phyloP scores from a whole-genome alignment of 1,140 invertebrate genomes.

The Lepidurus apus region DNA sequence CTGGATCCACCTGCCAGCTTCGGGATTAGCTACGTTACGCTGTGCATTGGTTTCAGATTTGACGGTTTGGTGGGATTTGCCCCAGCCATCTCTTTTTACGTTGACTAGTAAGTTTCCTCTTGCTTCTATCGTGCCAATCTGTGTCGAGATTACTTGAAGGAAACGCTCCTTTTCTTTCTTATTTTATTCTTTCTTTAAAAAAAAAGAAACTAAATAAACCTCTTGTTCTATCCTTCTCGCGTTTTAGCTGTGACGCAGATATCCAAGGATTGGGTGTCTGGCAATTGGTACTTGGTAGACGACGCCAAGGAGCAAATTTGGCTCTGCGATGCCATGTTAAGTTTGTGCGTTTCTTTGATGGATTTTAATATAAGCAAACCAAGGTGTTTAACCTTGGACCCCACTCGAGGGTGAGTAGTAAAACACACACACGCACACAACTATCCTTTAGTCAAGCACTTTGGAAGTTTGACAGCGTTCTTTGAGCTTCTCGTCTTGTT shows the following conservation, averaged over 20 bases:
- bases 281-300: constrained; percentile 81
- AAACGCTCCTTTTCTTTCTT: constrained; percentile 23
- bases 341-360: constrained; percentile 62
- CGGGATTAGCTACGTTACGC: constrained; percentile 46
- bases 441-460: constrained; percentile 22
- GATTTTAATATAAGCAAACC: constrained; percentile 65
- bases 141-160: not conserved
- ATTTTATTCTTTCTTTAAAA: not conserved
- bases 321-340: constrained; percentile 58
- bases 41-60: constrained; percentile 59
- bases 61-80: constrained; percentile 51
- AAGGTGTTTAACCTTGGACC: constrained; percentile 73
- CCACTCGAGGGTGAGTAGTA: constrained; percentile 56
- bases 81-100: constrained; percentile 52
- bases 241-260: constrained; percentile 60
- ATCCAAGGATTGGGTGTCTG: constrained; percentile 75
- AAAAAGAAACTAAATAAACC: constrained; percentile 3
- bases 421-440: not conserved
- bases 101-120: constrained; percentile 49
- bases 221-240: constrained; percentile 23
- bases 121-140: not conserved
- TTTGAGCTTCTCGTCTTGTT: constrained; percentile 26
- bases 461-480: constrained; percentile 19
- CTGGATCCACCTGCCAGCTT: constrained; percentile 56
- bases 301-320: constrained; percentile 63